phyloP scores from a whole-genome alignment of 1,140 invertebrate species.

The Lasaia peninsularis region DNA sequence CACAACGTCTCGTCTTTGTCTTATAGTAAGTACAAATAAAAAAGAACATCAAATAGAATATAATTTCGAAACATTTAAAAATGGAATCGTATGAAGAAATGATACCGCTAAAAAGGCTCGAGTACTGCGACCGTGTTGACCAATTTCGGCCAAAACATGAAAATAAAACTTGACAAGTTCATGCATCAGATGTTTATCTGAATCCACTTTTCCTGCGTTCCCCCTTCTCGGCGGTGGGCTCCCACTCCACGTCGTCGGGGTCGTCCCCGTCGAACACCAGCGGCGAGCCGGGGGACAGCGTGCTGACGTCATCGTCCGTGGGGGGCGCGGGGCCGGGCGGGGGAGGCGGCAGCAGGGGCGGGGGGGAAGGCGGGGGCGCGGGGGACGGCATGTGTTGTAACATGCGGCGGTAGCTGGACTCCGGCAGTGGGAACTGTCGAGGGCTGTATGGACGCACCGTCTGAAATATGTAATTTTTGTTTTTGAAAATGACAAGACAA shows the following conservation, averaged over 20 bases:
- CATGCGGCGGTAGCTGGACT: constrained; percentile 85
- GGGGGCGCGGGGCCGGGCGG: too few species aligned
- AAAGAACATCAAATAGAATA: too few species aligned
- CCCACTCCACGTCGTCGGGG: constrained; percentile 90
- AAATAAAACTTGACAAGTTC: neutral
- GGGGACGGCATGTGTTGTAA: constrained; percentile 78
- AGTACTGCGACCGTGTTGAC: neutral
- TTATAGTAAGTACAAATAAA: too few species aligned
- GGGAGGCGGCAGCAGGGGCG: too few species aligned
- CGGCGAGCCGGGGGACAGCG: constrained; percentile 49
- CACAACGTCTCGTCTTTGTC: too few species aligned
- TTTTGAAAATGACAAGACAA: too few species aligned
- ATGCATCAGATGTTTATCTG: constrained; percentile 31
- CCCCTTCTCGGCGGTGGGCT: constrained; percentile 40
- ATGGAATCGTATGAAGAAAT: too few species aligned
- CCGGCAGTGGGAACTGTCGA: constrained; percentile 85
- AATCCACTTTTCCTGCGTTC: constrained; percentile 45
- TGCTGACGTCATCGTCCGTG: constrained; percentile 38
- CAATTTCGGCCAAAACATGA: neutral
- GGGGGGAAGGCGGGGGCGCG: too few species aligned
- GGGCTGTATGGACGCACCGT: constrained; percentile 83
- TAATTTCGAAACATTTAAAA: too few species aligned
- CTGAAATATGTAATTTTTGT: constrained; percentile 39
- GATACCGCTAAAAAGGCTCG: too few species aligned
- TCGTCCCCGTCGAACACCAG: constrained; percentile 80